These are phyloP conservation scores for Artibeus jamaicensis DNA, from an alignment of 2,797 vertebrate genomes.

Conservation along the genomic window DNA sequence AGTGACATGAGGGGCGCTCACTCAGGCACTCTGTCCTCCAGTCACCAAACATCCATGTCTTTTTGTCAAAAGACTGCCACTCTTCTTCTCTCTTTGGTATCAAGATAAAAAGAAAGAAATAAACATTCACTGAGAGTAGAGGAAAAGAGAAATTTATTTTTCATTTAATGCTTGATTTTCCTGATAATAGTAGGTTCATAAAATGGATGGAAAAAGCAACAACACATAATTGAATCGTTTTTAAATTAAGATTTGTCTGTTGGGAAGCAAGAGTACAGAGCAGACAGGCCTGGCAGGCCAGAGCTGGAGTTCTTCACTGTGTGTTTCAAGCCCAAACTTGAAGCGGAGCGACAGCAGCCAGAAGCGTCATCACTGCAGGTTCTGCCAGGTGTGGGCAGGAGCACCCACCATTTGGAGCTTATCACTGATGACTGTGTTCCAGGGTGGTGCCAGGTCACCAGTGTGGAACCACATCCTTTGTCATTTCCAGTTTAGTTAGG, in stretches of 20 bases:
- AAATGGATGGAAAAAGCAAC: background rate
- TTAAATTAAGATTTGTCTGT: background rate
- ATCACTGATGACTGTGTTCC: rapidly evolving
- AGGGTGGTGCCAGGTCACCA: too few species aligned
- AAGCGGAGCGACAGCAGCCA: too few species aligned
- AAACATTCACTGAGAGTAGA: background rate
- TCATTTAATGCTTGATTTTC: background rate
- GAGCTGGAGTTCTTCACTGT: too few species aligned
- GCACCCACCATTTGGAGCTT: background rate
- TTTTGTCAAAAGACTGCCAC: background rate
- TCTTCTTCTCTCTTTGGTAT: background rate
- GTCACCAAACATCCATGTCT: rapidly evolving
- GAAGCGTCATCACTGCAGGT: rapidly evolving
- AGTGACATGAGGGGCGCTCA: background rate
- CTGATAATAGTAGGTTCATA: background rate
- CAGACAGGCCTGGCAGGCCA: background rate
- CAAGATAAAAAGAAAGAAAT: background rate
- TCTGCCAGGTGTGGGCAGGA: rapidly evolving
- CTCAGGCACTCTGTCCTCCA: background rate
- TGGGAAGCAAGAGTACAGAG: background rate
- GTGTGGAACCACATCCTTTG: rapidly evolving
- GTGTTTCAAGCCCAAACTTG: background rate
- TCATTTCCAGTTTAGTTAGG: background rate
- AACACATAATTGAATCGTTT: background rate
- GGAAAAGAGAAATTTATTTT: background rate